A percentile compares a stretch with the other conserved stretches of the same genome.
These are phyloP conservation scores for Drosophila subobscura DNA, from an alignment of 1,140 invertebrate species.

Conservation along the genomic window DNA sequence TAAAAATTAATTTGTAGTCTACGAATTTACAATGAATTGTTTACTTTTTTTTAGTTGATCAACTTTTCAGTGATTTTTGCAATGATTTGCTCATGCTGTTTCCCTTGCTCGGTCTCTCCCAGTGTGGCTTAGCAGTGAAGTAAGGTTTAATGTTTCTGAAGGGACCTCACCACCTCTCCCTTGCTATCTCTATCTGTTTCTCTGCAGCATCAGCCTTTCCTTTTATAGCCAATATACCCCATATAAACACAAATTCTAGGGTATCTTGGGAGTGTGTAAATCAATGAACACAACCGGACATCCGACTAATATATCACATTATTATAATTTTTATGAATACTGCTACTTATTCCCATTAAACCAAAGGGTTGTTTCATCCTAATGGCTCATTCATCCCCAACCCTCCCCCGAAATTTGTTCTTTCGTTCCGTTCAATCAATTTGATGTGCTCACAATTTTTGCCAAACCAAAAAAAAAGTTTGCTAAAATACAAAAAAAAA, in stretches of 20 bases:
- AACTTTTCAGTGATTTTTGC: no score
- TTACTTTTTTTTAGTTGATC: no score
- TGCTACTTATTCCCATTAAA: conserved; percentile 7
- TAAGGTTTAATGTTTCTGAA: no score
- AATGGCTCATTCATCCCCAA: conserved; percentile 2
- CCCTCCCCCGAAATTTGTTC: conserved; percentile 30
- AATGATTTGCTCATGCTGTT: no score
- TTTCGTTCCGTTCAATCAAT: conserved; percentile 51
- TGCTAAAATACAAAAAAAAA: conserved; percentile 21
- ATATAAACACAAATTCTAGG: background rate
- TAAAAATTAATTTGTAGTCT: no score
- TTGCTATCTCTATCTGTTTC: no score
- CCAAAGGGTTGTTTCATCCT: conserved; percentile 49
- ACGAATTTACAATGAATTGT: no score
- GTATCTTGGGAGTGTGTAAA: conserved; percentile 39
- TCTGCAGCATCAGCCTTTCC: background rate
- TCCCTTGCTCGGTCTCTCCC: no score
- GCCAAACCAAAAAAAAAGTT: conserved; percentile 20
- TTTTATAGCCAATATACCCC: background rate
- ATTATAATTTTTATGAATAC: conserved; percentile 48
- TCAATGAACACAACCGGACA: conserved; percentile 64
- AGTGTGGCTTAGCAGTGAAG: no score
- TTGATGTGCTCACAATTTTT: conserved; percentile 32
- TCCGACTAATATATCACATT: conserved; percentile 67
- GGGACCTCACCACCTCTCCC: no score